phyloP scores from a whole-genome alignment of 1,140 invertebrate species.

The Drosophila lini region DNA sequence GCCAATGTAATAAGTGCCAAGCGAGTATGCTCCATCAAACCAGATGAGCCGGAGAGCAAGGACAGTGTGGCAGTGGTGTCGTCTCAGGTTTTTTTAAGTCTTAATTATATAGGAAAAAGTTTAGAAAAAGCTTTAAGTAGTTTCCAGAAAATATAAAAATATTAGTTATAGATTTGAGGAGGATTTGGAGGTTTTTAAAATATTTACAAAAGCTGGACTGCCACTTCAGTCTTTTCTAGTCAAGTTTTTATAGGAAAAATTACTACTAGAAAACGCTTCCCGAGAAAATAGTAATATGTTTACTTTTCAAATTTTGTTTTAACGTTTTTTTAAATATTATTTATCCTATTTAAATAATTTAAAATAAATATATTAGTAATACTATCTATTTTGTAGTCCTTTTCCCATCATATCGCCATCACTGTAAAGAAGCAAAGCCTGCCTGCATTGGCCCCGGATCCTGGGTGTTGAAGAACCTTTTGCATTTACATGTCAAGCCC shows the following conservation, averaged over 20 bases:
- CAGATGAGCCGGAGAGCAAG: slow-evolving; percentile 17
- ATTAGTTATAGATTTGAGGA: no score
- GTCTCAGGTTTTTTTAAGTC: neutral
- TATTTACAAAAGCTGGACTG: no score
- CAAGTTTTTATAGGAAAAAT: neutral
- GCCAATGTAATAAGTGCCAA: slow-evolving; percentile 80
- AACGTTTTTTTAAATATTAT: neutral
- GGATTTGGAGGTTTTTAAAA: no score
- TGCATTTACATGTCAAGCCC: slow-evolving; percentile 73
- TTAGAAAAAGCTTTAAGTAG: no score
- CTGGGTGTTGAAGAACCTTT: slow-evolving; percentile 65
- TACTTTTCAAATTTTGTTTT: no score
- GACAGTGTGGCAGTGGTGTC: neutral
- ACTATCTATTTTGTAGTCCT: neutral
- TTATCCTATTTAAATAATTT: neutral
- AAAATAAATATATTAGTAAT: no score
- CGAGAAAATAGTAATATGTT: neutral
- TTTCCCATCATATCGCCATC: slow-evolving; percentile 1
- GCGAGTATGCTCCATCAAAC: slow-evolving; percentile 74
- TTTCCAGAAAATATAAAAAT: no score
- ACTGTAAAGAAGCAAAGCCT: slow-evolving; percentile 12
- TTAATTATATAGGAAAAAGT: neutral
- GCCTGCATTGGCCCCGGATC: slow-evolving; percentile 16
- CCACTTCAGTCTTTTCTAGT: neutral
- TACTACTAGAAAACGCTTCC: neutral